Evolutionary conservation across 2,888 invertebrate species (phyloP).

Genomic region (Baccha elongata): DNA sequence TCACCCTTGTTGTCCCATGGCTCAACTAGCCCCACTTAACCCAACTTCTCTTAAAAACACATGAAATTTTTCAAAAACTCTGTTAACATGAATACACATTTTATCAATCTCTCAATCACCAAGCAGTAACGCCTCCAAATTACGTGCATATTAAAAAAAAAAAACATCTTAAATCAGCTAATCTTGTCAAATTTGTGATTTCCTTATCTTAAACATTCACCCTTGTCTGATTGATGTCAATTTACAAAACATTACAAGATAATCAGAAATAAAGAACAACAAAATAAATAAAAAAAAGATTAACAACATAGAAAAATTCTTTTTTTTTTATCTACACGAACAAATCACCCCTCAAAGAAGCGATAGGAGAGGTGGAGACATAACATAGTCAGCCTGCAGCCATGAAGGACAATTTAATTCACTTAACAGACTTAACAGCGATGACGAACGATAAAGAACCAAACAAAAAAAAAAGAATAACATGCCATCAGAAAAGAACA

Average conservation of each 20-base stretch:
- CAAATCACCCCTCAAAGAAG: constrained; percentile 52
- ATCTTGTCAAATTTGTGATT: constrained; percentile 69
- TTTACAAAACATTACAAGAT: constrained; percentile 67
- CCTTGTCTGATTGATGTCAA: constrained; percentile 53
- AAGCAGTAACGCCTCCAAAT: background rate
- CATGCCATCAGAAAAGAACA: constrained; percentile 44
- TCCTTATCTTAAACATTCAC: constrained; percentile 64
- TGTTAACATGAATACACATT: too few relatives aligned
- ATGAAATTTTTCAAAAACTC: too few relatives aligned
- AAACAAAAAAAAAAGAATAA: constrained; percentile 25
- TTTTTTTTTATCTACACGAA: constrained; percentile 40
- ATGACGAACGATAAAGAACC: constrained; percentile 66
- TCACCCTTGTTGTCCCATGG: too few relatives aligned
- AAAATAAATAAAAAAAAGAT: constrained; percentile 24
- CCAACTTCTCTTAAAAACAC: too few relatives aligned
- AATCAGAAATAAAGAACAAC: constrained; percentile 62
- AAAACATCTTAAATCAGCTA: constrained; percentile 47
- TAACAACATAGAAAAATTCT: background rate
- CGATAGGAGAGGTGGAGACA: background rate
- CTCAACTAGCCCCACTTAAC: too few relatives aligned
- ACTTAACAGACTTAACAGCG: constrained; percentile 70
- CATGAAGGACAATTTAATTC: constrained; percentile 73
- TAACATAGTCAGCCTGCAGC: constrained; percentile 9
- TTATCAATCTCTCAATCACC: too few relatives aligned
- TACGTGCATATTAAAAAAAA: background rate